Base-by-base conservation (phyloP, 2,888 invertebrate species). In the Rhabditoides inermis region DNA sequence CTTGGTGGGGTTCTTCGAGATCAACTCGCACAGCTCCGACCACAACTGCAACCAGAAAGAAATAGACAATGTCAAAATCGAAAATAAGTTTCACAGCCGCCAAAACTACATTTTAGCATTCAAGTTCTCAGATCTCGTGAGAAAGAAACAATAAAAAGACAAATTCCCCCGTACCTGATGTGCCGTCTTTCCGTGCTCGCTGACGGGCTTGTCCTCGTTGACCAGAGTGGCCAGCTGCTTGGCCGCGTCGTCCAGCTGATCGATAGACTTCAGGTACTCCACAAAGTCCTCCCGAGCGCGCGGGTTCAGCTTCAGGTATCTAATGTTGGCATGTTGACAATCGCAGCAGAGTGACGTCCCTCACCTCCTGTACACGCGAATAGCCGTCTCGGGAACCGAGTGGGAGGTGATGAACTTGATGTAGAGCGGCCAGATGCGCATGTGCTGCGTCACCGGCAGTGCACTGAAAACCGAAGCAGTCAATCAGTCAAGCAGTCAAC, bases 221-320 rank as follows among this genome's bases (percentile, higher is more conserved):
- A 98, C 94, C 69, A 95, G 85, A n/a, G 57, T 73, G 3, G 89
- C 90, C 60, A 95, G 80, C 75, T 88, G 85, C n/a, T 87, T 81
- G 10, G 95, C 91, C 40, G 94, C 92, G 80, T 98, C 98, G 81
- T 99, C 95, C 60, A 98, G 81, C 72, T 88, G 84, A 49, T 84
- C 86, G 50, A 88, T 86, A 37, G 84, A 84, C 65, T 84, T 85
- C 60, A 99, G 81, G 77, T 92, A 99, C 63, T 90, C 90, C 60
- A 99, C 89, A 77, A 89, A 99, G 75, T 92, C 90, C 79, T 99
- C 98, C 1, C 90, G 85, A 77, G 92, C 89, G 81, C 94, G 92
- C 3, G 95, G 94, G 68, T 86, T 86, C 45, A 98, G 79, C 83
- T 84, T 67, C 22, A 67, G 45, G 39, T 67, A 67, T 55, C 67